Evolutionary conservation across 2,113 vertebrate genomes (phyloP), one percentile per base, ranked within the genome.

Genomic region (Accipiter virgatus): DNA sequence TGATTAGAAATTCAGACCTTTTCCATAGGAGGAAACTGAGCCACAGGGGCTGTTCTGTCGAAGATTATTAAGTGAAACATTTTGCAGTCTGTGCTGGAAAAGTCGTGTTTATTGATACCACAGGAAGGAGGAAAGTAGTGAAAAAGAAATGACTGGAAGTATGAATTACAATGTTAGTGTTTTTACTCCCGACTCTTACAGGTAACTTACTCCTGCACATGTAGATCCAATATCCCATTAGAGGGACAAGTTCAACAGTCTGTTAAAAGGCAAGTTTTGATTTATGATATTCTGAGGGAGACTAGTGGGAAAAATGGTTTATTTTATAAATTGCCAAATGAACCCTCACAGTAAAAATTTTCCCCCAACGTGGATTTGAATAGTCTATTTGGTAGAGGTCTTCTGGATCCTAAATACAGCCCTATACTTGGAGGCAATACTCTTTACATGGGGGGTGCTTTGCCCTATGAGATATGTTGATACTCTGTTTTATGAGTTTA

Each of bases 21-120:
- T 93, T 86, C 34, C 16, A 29, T 32, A 29, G 31, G 19, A 75
- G 52, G 17, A 70, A 86, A 71, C 61, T 53, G 48, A 94, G 40
- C 87, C 48, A 63, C 0, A 0, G 8, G 29, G 26, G 8, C 31
- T 61, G 19, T 75, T 87, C 29, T 32, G 20, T 56, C 0, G 0
- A 55, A 79, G 56, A n/a, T 67, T 42, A 50, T 67, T 11, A 58
- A 63, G 20, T 32, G 29, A 84, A 90, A 65, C 2, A 6, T 75
- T 88, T 87, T 67, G 16, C 29, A 38, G 19, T 75, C 20, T 82
- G 43, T 85, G 58, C 48, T 93, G 36, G 31, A 65, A 68, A 36
- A 53, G 75, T n/a, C 4, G 1, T 65, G 6, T 80, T 82, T 87
- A 58, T 56, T 2, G 5, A 26, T 61, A 26, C 31, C 0, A 1